Evolutionary conservation across 2,113 vertebrate species (phyloP).

Genomic region (Brachyhypopomus occidentalis): DNA sequence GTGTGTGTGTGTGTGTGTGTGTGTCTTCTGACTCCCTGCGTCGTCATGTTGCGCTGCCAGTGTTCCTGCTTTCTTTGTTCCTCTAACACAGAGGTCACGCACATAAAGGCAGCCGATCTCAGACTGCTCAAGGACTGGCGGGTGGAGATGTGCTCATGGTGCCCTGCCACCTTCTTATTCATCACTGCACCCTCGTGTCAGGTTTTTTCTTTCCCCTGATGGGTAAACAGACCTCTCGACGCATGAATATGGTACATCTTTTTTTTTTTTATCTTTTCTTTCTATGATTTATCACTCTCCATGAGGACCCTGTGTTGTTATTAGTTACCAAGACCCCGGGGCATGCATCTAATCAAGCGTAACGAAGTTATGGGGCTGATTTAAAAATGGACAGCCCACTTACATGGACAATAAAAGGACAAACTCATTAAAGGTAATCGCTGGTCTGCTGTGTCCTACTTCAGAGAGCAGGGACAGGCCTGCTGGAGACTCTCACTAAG

Average conservation of each 20-base stretch:
- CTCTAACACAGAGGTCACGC: background rate
- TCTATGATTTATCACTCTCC: constrained; percentile 45
- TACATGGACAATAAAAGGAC: constrained; percentile 49
- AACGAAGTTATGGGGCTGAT: constrained; percentile 64
- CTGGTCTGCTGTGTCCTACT: constrained; percentile 43
- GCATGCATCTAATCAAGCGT: constrained; percentile 60
- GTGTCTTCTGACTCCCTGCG: background rate
- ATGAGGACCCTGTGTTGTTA: constrained; percentile 51
- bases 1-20: no score
- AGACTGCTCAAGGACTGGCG: background rate
- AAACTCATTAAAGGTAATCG: constrained; percentile 47
- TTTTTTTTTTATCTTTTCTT: constrained; percentile 7
- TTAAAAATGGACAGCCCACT: constrained; percentile 53
- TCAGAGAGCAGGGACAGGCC: constrained; percentile 22
- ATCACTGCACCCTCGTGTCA: background rate
- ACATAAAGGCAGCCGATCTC: background rate
- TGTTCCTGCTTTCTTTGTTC: background rate
- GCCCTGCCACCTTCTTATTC: background rate
- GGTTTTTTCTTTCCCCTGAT: background rate
- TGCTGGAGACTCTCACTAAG: constrained; percentile 18
- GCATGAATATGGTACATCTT: constrained; percentile 34
- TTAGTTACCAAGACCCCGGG: constrained; percentile 61
- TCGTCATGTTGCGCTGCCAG: background rate
- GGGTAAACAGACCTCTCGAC: background rate
- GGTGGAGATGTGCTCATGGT: background rate